Percentiles rank a stretch among this genome's conserved stretches.
Evolutionary conservation across 2,113 vertebrate species (phyloP).

Genomic region (Ptyas mucosa): DNA sequence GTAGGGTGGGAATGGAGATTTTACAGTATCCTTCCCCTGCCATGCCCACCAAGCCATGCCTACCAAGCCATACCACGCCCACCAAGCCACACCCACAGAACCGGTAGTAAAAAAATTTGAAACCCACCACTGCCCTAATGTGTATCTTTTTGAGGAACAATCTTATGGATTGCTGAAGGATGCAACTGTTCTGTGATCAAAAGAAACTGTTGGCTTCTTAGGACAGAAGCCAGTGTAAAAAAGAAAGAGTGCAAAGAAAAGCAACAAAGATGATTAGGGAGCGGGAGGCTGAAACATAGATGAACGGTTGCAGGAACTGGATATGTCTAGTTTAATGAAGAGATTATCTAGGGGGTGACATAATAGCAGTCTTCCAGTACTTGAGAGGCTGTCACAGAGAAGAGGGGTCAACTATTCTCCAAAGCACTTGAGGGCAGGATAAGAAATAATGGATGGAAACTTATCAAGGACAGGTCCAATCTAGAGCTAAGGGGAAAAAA

Average conservation of each 20-base stretch:
- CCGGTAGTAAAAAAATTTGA: too few species aligned
- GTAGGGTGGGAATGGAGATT: too few species aligned
- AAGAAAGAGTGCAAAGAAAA: not conserved
- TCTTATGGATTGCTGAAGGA: not conserved
- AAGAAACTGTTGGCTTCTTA: not conserved
- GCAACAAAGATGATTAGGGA: not conserved
- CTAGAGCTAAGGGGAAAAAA: not conserved
- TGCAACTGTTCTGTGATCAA: not conserved
- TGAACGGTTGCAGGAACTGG: not conserved
- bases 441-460: not conserved
- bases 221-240: not conserved
- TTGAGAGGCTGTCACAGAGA: not conserved
- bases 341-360: not conserved
- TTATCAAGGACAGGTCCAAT: not conserved
- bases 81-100: too few species aligned
- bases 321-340: not conserved
- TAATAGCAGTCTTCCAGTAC: not conserved
- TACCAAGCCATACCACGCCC: too few species aligned
- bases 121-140: not conserved
- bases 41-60: too few species aligned
- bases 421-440: not conserved
- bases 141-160: not conserved
- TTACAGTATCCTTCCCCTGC: too few species aligned
- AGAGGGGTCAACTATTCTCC: not conserved
- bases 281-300: not conserved